These are phyloP conservation scores for Perca flavescens DNA, from an alignment of 2,113 vertebrate species.

Conservation along the genomic window DNA sequence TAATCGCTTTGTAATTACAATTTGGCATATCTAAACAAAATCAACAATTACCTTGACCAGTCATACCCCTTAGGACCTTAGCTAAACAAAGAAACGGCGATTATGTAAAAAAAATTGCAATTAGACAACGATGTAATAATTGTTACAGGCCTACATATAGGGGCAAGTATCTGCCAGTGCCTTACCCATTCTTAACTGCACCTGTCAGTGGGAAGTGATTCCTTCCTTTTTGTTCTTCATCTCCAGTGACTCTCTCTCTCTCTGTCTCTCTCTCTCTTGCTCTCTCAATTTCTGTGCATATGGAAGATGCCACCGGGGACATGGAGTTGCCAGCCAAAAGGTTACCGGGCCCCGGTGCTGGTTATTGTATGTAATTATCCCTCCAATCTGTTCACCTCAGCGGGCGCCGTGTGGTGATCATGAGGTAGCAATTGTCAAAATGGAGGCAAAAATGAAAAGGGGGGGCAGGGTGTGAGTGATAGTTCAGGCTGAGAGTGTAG, in stretches of 20 bases:
- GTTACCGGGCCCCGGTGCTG: slow-evolving; percentile 92
- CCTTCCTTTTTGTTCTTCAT: too few relatives aligned
- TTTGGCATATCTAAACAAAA: too few relatives aligned
- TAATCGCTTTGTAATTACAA: too few relatives aligned
- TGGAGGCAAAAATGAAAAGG: slow-evolving; percentile 70
- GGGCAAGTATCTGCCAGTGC: too few relatives aligned
- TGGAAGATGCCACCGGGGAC: slow-evolving; percentile 94
- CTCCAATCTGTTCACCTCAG: slow-evolving; percentile 99
- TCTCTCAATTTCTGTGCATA: slow-evolving; percentile 85
- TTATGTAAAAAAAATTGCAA: too few relatives aligned
- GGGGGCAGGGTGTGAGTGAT: slow-evolving; percentile 56
- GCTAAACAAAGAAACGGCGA: too few relatives aligned
- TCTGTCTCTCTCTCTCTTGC: not conserved
- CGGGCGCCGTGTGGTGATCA: slow-evolving; percentile 93
- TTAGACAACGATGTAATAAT: too few relatives aligned
- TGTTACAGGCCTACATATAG: too few relatives aligned
- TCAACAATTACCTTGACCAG: too few relatives aligned
- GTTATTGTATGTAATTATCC: slow-evolving; percentile 99
- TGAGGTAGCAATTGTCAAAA: slow-evolving; percentile 93
- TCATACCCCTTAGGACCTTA: too few relatives aligned
- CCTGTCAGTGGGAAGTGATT: too few relatives aligned
- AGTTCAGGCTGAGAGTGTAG: slow-evolving; percentile 70
- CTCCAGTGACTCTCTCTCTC: not conserved
- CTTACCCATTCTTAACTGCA: too few relatives aligned
- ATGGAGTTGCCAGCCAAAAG: slow-evolving; percentile 92